These are phyloP conservation scores for Sialis lutaria DNA, from an alignment of 2,888 invertebrate species.

Conservation along the genomic window DNA sequence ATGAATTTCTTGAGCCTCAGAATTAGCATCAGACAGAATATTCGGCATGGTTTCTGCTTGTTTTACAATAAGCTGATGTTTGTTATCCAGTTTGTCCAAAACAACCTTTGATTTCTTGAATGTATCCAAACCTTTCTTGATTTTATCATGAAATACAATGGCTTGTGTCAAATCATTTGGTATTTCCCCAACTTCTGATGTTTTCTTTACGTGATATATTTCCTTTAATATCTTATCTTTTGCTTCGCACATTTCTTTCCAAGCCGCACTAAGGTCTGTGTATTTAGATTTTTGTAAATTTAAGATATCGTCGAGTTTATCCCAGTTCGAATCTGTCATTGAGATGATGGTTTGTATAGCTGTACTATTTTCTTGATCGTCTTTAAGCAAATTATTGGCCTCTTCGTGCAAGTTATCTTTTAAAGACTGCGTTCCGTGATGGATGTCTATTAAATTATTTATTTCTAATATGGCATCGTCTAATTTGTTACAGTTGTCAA, in stretches of 20 bases:
- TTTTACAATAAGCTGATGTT: constrained; percentile 51
- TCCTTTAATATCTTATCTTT: constrained; percentile 51
- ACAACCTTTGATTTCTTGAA: constrained; percentile 56
- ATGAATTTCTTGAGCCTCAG: constrained; percentile 42
- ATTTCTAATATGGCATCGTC: constrained; percentile 30
- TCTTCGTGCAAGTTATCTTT: constrained; percentile 62
- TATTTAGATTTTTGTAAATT: constrained; percentile 59
- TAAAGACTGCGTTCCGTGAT: constrained; percentile 38
- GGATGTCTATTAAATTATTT: constrained; percentile 30
- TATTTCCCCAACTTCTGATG: constrained; percentile 42
- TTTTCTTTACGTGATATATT: constrained; percentile 48
- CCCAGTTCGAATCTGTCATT: constrained; percentile 64
- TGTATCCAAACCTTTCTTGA: constrained; percentile 56
- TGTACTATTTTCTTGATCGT: constrained; percentile 64
- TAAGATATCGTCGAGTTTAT: constrained; percentile 56
- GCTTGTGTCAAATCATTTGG: constrained; percentile 60
- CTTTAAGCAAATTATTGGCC: constrained; percentile 61
- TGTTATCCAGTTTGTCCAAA: constrained; percentile 62
- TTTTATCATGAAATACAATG: constrained; percentile 50
- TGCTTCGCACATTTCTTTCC: constrained; percentile 58
- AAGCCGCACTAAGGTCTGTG: constrained; percentile 49
- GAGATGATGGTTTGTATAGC: constrained; percentile 64
- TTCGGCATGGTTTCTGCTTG: constrained; percentile 50
- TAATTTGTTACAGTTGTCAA: constrained; percentile 29
- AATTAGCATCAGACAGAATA: constrained; percentile 40